Percentiles rank a stretch among this genome's conserved stretches.
These are phyloP conservation scores for Gymnarchus niloticus DNA, from an alignment of 2,113 vertebrate species.

Conservation along the genomic window DNA sequence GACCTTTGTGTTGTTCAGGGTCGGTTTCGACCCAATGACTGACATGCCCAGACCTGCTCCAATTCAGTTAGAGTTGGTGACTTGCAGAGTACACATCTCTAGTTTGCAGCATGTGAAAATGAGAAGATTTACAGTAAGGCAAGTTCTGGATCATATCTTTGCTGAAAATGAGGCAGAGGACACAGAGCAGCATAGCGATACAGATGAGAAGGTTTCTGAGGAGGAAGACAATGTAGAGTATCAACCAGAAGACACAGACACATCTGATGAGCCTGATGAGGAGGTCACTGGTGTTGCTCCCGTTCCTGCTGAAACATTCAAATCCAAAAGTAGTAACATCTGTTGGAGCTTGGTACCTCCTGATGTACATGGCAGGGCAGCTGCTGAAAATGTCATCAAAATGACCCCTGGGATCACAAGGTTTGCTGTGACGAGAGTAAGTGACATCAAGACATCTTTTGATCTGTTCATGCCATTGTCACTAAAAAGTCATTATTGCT, in stretches of 20 bases:
- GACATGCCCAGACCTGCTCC: not conserved
- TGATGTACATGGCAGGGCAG: too few relatives aligned
- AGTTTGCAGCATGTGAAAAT: not conserved
- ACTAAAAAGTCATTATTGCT: constrained; percentile 19
- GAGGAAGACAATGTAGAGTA: constrained; percentile 24
- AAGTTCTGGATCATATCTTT: not conserved
- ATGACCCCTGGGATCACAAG: too few relatives aligned
- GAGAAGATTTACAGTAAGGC: too few relatives aligned
- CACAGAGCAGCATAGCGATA: constrained; percentile 1
- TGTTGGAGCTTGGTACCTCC: too few relatives aligned
- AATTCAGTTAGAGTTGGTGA: not conserved
- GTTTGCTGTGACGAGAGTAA: too few relatives aligned
- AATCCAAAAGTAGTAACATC: not conserved
- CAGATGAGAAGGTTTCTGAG: constrained; percentile 9
- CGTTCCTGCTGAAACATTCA: not conserved
- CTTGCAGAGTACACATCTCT: not conserved
- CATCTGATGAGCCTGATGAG: not conserved
- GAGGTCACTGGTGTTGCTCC: not conserved
- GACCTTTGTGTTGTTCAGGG: not conserved
- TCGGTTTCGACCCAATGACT: not conserved
- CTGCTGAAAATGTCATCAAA: too few relatives aligned
- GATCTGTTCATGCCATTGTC: too few relatives aligned
- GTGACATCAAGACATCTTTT: too few relatives aligned
- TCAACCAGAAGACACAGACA: constrained; percentile 16
- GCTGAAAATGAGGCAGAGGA: not conserved